Percentiles rank a stretch among this genome's conserved stretches.
phyloP scores from a whole-genome alignment of 35 echinoderm and acorn worm genomes.

The Holothuria glaberrima region DNA sequence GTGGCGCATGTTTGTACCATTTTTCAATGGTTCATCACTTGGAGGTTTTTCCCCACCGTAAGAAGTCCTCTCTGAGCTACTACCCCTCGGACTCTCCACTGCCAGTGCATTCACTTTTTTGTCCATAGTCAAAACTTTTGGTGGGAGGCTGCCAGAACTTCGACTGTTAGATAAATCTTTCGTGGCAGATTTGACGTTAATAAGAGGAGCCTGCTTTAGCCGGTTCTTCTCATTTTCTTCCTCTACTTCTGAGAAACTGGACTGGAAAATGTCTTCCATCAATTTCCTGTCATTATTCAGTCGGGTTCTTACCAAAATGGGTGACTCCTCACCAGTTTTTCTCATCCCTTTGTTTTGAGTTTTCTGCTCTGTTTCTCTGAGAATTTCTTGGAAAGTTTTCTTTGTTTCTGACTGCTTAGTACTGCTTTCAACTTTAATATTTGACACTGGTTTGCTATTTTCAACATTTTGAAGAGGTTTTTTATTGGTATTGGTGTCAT shows the following conservation, averaged over 20 bases:
- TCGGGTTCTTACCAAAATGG: neutral
- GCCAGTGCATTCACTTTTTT: slow-evolving; percentile 1
- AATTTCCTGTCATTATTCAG: slow-evolving; percentile 68
- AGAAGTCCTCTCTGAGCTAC: slow-evolving; percentile 10
- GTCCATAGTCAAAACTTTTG: neutral
- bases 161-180: slow-evolving; percentile 39
- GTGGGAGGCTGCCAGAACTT: slow-evolving; percentile 29
- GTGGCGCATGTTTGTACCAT: neutral
- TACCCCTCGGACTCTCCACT: slow-evolving; percentile 19
- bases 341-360: neutral
- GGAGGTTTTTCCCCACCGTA: neutral
- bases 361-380: neutral
- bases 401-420: neutral
- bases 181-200: neutral
- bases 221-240: slow-evolving; percentile 55
- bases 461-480: neutral
- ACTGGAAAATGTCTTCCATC: slow-evolving; percentile 81
- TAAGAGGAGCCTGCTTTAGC: slow-evolving; percentile 21
- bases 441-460: neutral
- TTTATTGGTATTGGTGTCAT: slow-evolving; percentile 4
- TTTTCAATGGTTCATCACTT: too few species aligned
- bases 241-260: slow-evolving; percentile 54
- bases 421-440: neutral
- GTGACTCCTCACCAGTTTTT: neutral
- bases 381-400: too few species aligned